These are phyloP conservation scores for Pentamera pediparva DNA, from an alignment of 53 echinoderm and acorn worm genomes.

Conservation along the genomic window DNA sequence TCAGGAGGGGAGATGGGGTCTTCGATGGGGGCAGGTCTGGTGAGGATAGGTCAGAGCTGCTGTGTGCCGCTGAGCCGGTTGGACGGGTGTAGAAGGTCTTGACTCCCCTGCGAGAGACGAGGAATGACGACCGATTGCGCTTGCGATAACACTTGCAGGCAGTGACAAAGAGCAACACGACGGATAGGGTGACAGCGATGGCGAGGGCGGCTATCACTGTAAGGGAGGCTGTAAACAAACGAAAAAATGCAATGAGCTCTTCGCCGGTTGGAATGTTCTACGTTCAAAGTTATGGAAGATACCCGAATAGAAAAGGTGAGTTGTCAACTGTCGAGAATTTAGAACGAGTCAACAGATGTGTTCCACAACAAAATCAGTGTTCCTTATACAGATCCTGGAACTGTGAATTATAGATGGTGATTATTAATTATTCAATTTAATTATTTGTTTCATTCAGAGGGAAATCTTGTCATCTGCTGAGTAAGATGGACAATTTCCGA, in stretches of 20 bases:
- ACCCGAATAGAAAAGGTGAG: no score
- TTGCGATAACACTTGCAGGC: conserved; percentile 82
- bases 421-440: no score
- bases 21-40: conserved; percentile 73
- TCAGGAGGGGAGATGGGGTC: conserved; percentile 60
- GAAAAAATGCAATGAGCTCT: neutral
- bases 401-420: no score
- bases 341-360: no score
- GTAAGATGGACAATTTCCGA: no score
- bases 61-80: conserved; percentile 76
- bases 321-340: no score
- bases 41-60: conserved; percentile 89
- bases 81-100: conserved; percentile 82
- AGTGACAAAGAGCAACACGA: conserved; percentile 72
- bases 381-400: no score
- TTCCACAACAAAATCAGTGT: no score
- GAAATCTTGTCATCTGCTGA: no score
- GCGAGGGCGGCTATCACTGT: conserved; percentile 78
- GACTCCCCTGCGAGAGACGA: conserved; percentile 59
- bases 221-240: conserved; percentile 54
- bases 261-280: no score
- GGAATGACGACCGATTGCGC: conserved; percentile 68
- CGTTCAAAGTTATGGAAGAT: no score
- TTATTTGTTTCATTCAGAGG: no score
- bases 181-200: conserved; percentile 58